These are phyloP conservation scores for Chironomus striatipennis DNA, from an alignment of 1,140 invertebrate species.

Conservation along the genomic window DNA sequence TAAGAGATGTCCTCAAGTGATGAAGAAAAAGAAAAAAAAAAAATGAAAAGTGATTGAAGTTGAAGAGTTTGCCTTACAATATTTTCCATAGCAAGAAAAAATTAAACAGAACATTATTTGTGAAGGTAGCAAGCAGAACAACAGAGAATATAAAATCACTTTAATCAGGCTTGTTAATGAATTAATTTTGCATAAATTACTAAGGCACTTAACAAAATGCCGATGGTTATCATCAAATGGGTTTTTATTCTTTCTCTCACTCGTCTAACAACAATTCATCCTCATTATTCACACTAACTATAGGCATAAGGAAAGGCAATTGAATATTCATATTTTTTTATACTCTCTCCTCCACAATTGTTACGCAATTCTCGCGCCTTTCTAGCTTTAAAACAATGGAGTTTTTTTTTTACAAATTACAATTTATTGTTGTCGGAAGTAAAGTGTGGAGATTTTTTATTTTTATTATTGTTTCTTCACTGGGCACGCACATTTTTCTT, in stretches of 20 bases:
- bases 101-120: too few relatives aligned
- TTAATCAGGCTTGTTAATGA: conserved; percentile 8
- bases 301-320: neutral
- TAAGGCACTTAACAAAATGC: conserved; percentile 7
- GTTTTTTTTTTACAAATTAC: neutral
- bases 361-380: neutral
- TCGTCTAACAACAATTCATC: neutral
- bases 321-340: conserved; percentile 15
- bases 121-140: too few relatives aligned
- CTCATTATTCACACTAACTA: neutral
- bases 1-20: too few relatives aligned
- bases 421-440: conserved; percentile 3
- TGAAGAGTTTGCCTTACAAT: too few relatives aligned
- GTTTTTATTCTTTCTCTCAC: neutral
- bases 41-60: too few relatives aligned
- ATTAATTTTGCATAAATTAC: conserved; percentile 15
- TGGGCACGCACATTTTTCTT: neutral
- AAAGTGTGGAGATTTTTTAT: conserved; percentile 1
- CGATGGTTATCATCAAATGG: conserved; percentile 1
- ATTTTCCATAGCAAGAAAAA: too few relatives aligned
- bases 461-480: neutral
- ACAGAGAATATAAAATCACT: neutral
- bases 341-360: too few relatives aligned
- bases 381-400: neutral
- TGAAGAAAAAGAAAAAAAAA: too few relatives aligned